A percentile compares a stretch with the other conserved stretches of the same genome.
Evolutionary conservation across 2,888 invertebrate species (phyloP).

Genomic region (Busseola fusca): DNA sequence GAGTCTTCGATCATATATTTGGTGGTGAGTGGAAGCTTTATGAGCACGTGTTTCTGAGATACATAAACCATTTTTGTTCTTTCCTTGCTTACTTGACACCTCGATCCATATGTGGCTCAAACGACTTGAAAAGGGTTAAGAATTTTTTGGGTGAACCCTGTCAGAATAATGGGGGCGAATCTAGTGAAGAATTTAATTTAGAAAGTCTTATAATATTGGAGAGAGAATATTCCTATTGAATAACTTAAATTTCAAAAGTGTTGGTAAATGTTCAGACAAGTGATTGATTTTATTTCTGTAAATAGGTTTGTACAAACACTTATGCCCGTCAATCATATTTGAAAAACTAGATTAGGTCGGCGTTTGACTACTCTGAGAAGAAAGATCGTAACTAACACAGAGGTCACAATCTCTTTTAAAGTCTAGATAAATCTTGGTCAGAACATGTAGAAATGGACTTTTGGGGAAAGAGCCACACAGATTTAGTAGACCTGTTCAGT

Average conservation of each 20-base stretch:
- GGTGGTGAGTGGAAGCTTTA: not conserved
- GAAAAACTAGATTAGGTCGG: not conserved
- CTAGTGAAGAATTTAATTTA: constrained; percentile 30
- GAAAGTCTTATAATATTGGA: constrained; percentile 1
- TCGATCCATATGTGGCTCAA: constrained; percentile 12
- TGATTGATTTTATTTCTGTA: not conserved
- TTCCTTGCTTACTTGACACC: not conserved
- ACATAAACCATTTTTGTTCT: not conserved
- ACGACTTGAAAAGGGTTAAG: constrained; percentile 10
- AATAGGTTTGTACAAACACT: not conserved
- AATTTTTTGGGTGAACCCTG: constrained; percentile 1
- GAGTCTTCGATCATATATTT: no score
- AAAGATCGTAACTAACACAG: not conserved
- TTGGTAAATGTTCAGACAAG: not conserved
- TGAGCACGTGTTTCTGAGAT: not conserved
- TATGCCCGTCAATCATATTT: not conserved
- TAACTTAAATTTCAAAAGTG: not conserved
- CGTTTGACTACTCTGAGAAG: not conserved
- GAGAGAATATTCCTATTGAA: constrained; percentile 5
- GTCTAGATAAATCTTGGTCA: not conserved
- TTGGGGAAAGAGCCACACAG: not conserved
- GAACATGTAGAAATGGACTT: not conserved
- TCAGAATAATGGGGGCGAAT: constrained; percentile 7
- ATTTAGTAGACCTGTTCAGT: not conserved
- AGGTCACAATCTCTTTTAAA: not conserved